phyloP scores from a whole-genome alignment of 2,113 vertebrate species.

The Vireo altiloquus region DNA sequence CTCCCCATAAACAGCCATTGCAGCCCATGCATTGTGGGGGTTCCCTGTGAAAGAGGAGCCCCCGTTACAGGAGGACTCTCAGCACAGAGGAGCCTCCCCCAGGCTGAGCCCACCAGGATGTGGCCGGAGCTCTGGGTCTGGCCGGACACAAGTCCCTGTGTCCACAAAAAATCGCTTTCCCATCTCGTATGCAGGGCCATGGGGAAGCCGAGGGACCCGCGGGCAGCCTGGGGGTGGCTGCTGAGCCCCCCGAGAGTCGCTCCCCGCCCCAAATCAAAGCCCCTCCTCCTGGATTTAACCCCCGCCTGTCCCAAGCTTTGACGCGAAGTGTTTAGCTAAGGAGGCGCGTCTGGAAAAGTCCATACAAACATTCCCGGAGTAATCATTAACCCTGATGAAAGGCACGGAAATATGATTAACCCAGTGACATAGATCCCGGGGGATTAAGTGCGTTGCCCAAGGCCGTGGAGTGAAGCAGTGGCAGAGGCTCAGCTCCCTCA shows the following conservation, averaged over 20 bases:
- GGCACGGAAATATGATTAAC: not conserved
- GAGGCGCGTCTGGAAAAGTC: not conserved
- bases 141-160: rapidly evolving
- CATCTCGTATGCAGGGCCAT: rapidly evolving
- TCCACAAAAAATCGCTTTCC: not conserved
- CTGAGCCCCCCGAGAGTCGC: not conserved
- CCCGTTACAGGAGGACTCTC: rapidly evolving
- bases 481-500: not conserved
- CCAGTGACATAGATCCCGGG: not conserved
- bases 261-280: not conserved
- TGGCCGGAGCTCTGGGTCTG: rapidly evolving
- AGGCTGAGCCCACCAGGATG: not conserved
- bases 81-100: not conserved
- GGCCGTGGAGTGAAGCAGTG: not conserved
- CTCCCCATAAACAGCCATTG: not conserved
- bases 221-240: not conserved
- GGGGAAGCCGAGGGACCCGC: not conserved
- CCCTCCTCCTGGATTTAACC: not conserved
- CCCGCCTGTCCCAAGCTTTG: not conserved
- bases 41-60: not conserved
- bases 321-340: rapidly evolving
- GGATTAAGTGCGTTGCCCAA: not conserved
- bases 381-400: conserved; percentile 23
- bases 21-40: not conserved
- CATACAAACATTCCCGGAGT: not conserved